Evolutionary conservation across 2,113 vertebrate genomes (phyloP), one percentile per base, ranked within the genome.

Genomic region (Orthonyx spaldingii): DNA sequence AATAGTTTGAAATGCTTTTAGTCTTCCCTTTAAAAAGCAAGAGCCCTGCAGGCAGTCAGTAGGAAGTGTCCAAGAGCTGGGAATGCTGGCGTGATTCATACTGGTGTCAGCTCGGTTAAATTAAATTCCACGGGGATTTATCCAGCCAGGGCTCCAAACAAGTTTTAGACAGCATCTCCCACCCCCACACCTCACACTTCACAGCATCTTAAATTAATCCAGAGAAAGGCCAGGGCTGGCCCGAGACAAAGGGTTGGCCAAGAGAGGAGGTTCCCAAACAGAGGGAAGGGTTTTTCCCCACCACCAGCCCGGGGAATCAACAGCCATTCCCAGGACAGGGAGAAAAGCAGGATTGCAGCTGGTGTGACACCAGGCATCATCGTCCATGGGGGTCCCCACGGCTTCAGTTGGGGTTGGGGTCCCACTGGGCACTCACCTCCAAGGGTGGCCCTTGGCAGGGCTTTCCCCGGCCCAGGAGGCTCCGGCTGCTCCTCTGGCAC

Each of bases 81-180:
- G 50, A 81, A 47, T 49, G 71, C 63, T 84, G 95, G 80, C 7
- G 33, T 89, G 90, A 77, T 92, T 96, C 92, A 60, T 79, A 27
- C 33, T 47, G 78, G 68, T 86, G 93, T 92, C 79, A 94, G 79
- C 85, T 95, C 18, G 3, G 91, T 84, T 74, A 85, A 94, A 96
- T 97, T 72, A 72, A 97, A 94, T 95, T 95, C 95, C 93, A 81
- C 0, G 1, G 93, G 86, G 96, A 93, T 96, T 96, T 97, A 93
- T 90, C 85, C 82, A 64, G 93, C 79, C 89, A 90, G 65, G 77
- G 70, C 70, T 80, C 63, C 1, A 15, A 94, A 90, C 35, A 65
- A 84, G 71, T 86, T 92, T 94, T 37, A 66, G 93, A 74, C 84
- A 75, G 90, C 94, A 90, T 39, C 44, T 20, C 46, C 76, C 60